Evolutionary conservation across 2,888 invertebrate genomes (phyloP).

Genomic region (Nymphalis c-album): DNA sequence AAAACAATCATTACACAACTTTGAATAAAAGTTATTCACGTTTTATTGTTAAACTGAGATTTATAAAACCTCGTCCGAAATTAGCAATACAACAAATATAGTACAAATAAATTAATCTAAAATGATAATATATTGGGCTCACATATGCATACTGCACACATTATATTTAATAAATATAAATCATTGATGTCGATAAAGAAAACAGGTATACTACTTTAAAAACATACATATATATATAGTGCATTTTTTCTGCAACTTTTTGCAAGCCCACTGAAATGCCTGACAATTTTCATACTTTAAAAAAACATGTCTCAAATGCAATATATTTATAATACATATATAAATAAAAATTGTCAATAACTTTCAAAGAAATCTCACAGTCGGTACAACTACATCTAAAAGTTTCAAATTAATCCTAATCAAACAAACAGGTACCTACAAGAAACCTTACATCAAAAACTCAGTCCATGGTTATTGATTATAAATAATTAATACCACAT

Average conservation of each 20-base stretch:
- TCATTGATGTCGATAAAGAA: not conserved
- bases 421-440: constrained; percentile 42
- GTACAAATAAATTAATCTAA: constrained; percentile 28
- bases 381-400: constrained; percentile 41
- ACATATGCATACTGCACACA: not conserved
- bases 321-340: constrained; percentile 19
- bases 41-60: constrained; percentile 17
- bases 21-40: constrained; percentile 7
- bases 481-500: constrained; percentile 23
- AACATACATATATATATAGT: not conserved
- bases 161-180: not conserved
- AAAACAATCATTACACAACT: constrained; percentile 10
- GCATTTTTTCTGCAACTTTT: not conserved
- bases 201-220: no score
- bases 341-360: constrained; percentile 17
- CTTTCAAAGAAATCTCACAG: constrained; percentile 21
- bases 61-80: constrained; percentile 19
- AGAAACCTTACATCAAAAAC: constrained; percentile 39
- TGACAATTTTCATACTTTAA: not conserved
- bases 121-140: constrained; percentile 19
- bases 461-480: constrained; percentile 37
- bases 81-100: constrained; percentile 19
- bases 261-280: not conserved
- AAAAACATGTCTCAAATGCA: not conserved
- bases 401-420: constrained; percentile 36